Conservation (phyloP, 2,113 vertebrate species). For the Lepisosteus oculatus region DNA sequence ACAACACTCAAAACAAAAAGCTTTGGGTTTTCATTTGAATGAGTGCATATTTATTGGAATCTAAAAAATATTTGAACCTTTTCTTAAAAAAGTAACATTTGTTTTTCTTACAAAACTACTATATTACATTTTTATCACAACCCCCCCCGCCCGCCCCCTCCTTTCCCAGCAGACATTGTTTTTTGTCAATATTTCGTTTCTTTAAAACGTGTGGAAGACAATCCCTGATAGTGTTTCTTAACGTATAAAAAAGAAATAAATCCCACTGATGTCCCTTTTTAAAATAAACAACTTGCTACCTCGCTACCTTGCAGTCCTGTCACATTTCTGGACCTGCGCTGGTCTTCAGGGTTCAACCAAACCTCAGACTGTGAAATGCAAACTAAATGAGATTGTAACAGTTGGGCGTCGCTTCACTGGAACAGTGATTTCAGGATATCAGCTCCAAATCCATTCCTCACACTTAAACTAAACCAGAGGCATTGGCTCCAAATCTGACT, state of each 20-base stretch:
- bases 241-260: background rate
- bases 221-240: constrained; percentile 28
- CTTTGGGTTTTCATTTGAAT: constrained; percentile 9
- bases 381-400: too few relatives aligned
- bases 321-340: too few relatives aligned
- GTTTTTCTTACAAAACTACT: constrained; percentile 15
- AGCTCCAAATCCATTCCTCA: too few relatives aligned
- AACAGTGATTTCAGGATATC: too few relatives aligned
- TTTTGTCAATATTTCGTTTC: background rate
- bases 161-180: too few relatives aligned
- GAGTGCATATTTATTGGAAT: constrained; percentile 25
- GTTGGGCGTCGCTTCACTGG: too few relatives aligned
- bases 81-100: constrained; percentile 4
- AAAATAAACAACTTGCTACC: background rate
- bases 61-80: constrained; percentile 15
- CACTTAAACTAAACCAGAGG: too few relatives aligned
- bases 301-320: too few relatives aligned
- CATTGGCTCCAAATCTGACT: too few relatives aligned
- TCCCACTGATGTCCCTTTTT: background rate
- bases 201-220: constrained; percentile 16
- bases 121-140: constrained; percentile 6
- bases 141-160: background rate
- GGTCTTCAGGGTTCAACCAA: too few relatives aligned
- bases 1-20: background rate
- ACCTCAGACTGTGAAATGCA: too few relatives aligned